Evolutionary conservation across 2,888 invertebrate species (phyloP).

Genomic region (Dicyrtoma fusca): DNA sequence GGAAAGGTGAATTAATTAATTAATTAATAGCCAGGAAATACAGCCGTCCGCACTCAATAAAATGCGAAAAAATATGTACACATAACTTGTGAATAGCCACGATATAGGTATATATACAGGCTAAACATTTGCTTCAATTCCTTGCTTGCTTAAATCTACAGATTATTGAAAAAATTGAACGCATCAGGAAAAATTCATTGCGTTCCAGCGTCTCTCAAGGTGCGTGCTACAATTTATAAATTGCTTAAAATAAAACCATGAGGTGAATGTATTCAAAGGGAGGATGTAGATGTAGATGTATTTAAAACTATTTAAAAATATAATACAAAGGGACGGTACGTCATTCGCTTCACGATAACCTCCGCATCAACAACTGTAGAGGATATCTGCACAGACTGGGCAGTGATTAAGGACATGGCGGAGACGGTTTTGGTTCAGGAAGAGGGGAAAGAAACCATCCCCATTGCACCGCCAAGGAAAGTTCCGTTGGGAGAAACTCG

Average conservation of each 20-base stretch:
- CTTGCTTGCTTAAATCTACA: background rate
- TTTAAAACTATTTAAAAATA: too few species aligned
- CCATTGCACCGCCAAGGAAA: constrained; percentile 59
- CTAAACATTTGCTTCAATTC: too few species aligned
- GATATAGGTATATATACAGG: too few species aligned
- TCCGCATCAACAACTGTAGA: constrained; percentile 73
- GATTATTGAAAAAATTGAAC: constrained; percentile 77
- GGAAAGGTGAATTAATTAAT: constrained; percentile 64
- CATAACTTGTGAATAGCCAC: too few species aligned
- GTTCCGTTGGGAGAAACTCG: constrained; percentile 71
- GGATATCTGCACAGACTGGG: constrained; percentile 77
- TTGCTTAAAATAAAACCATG: background rate
- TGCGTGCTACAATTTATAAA: constrained; percentile 19
- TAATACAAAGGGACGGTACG: constrained; percentile 47
- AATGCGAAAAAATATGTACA: too few species aligned
- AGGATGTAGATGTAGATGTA: background rate
- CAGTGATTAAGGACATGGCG: constrained; percentile 71
- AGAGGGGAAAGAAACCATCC: constrained; percentile 62
- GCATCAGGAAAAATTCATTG: constrained; percentile 86
- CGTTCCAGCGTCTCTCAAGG: constrained; percentile 91
- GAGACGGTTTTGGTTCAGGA: constrained; percentile 68
- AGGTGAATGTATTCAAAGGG: background rate
- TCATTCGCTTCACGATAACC: constrained; percentile 82
- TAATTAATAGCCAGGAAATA: background rate
- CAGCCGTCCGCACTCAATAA: too few species aligned